phyloP scores from a whole-genome alignment of 1,140 invertebrate genomes.

The Varroa destructor region DNA sequence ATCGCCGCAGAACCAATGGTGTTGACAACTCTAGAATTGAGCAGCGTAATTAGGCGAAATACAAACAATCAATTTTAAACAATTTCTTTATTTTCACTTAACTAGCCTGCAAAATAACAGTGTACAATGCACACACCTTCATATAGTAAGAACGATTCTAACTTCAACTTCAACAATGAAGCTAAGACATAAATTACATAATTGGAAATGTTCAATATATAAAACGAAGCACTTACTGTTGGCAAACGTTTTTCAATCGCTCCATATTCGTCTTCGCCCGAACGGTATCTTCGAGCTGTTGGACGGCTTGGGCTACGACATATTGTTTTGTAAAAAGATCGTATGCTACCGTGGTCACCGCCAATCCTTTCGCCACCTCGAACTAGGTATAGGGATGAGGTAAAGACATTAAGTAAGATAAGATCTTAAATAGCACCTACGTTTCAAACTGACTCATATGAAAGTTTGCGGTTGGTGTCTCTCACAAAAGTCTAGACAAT shows the following conservation, averaged over 20 bases:
- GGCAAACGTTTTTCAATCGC: conserved; percentile 36
- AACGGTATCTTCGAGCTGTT: conserved; percentile 36
- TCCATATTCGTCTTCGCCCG: conserved; percentile 31
- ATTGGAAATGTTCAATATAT: too few species aligned
- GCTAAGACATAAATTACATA: too few species aligned
- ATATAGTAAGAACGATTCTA: too few species aligned
- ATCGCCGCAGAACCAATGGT: conserved; percentile 35
- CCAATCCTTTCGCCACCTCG: conserved; percentile 48
- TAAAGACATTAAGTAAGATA: too few species aligned
- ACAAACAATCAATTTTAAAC: background rate
- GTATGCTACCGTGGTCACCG: conserved; percentile 48
- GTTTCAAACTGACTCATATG: too few species aligned
- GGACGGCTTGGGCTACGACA: conserved; percentile 34
- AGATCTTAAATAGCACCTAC: too few species aligned
- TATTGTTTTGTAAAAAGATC: conserved; percentile 44
- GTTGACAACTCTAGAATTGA: conserved; percentile 33
- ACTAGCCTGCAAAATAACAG: too few species aligned
- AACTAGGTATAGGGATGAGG: conserved; percentile 36
- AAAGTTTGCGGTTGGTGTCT: too few species aligned
- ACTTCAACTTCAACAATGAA: too few species aligned
- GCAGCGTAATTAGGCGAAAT: conserved; percentile 30
- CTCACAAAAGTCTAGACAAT: too few species aligned
- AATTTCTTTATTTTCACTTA: too few species aligned
- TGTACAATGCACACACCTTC: too few species aligned
- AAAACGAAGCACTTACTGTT: conserved; percentile 31